phyloP scores from a whole-genome alignment of 2,888 invertebrate genomes.

The Sinodicranocentrus sp. region DNA sequence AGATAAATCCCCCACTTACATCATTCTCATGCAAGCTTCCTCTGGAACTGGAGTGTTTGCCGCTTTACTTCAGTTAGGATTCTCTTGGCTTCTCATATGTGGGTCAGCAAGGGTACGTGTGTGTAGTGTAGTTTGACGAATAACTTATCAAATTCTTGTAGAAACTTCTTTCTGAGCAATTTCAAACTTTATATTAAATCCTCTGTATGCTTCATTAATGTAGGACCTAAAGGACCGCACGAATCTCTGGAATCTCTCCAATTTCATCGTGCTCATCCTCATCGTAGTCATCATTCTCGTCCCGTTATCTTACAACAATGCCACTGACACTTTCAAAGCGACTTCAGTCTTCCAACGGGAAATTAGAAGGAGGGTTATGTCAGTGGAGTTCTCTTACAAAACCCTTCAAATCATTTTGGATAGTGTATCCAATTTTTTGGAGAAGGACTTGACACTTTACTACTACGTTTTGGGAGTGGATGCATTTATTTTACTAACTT shows the following conservation, averaged over 20 bases:
- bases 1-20: slow-evolving; percentile 51
- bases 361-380: slow-evolving; percentile 25
- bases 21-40: slow-evolving; percentile 45
- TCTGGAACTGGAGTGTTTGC: slow-evolving; percentile 52
- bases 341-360: slow-evolving; percentile 31
- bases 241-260: slow-evolving; percentile 59
- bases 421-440: slow-evolving; percentile 32
- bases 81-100: slow-evolving; percentile 56
- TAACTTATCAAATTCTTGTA: background rate
- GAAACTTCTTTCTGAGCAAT: background rate
- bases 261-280: slow-evolving; percentile 59
- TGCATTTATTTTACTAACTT: slow-evolving; percentile 24
- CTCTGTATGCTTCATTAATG: slow-evolving; percentile 1
- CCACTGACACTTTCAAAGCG: slow-evolving; percentile 47
- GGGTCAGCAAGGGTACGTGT: slow-evolving; percentile 30
- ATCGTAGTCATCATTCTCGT: slow-evolving; percentile 55
- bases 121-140: background rate
- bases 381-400: slow-evolving; percentile 16
- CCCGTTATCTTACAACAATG: slow-evolving; percentile 54
- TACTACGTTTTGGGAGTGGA: slow-evolving; percentile 46
- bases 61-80: slow-evolving; percentile 39
- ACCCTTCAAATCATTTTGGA: slow-evolving; percentile 27
- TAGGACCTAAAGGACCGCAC: slow-evolving; percentile 53
- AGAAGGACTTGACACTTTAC: slow-evolving; percentile 16
- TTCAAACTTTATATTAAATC: background rate